These are phyloP conservation scores for Heliconius ethilla DNA, from an alignment of 2,888 invertebrate genomes.

Conservation along the genomic window DNA sequence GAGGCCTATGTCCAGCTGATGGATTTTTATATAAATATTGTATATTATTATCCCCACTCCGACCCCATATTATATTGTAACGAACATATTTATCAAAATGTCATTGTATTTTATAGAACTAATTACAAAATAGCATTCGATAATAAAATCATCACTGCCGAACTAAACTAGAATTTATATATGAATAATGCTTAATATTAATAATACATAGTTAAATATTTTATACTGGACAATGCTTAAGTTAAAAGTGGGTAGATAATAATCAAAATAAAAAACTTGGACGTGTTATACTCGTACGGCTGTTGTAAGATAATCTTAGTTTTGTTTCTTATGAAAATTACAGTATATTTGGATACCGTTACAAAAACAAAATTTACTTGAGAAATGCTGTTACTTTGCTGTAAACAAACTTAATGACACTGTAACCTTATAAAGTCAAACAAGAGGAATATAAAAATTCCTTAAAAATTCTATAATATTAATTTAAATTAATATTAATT, in stretches of 20 bases:
- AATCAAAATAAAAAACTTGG: slow-evolving; percentile 20
- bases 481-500: too few species aligned
- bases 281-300: slow-evolving; percentile 27
- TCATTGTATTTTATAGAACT: background rate
- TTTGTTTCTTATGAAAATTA: slow-evolving; percentile 27
- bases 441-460: background rate
- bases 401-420: slow-evolving; percentile 24
- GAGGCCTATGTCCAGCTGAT: too few species aligned
- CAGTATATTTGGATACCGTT: slow-evolving; percentile 33
- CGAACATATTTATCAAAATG: background rate
- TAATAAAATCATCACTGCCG: slow-evolving; percentile 11
- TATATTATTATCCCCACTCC: background rate
- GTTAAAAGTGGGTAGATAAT: slow-evolving; percentile 18
- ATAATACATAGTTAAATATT: slow-evolving; percentile 1
- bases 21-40: background rate
- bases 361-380: slow-evolving; percentile 29
- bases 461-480: background rate
- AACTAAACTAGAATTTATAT: slow-evolving; percentile 8
- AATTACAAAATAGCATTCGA: background rate
- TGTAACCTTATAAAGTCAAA: slow-evolving; percentile 19
- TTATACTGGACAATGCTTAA: background rate
- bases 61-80: background rate
- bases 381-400: slow-evolving; percentile 33
- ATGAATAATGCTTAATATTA: background rate
- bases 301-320: slow-evolving; percentile 31